Evolutionary conservation across 2,888 invertebrate species (phyloP).

Genomic region (Drosophila fungiperda): DNA sequence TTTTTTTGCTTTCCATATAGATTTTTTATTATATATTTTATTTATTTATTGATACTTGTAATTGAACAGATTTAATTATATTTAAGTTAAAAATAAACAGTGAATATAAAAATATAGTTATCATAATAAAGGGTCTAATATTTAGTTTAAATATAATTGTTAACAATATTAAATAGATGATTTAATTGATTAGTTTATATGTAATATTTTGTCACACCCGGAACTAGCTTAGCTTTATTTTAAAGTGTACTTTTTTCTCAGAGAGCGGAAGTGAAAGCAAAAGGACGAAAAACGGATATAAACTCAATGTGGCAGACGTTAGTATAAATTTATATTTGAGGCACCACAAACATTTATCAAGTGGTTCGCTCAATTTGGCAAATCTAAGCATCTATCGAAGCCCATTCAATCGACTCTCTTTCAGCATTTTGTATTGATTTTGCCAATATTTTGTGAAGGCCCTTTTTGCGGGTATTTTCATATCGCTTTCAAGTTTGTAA

Average conservation of each 20-base stretch:
- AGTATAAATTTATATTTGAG: slow-evolving; percentile 53
- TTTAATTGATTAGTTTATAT: neutral
- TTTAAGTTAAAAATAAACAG: neutral
- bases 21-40: neutral
- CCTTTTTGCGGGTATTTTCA: neutral
- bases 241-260: neutral
- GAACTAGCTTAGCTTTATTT: neutral
- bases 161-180: neutral
- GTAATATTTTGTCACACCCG: too few relatives aligned
- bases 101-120: neutral
- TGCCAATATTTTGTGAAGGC: slow-evolving; percentile 8
- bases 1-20: too few relatives aligned
- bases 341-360: slow-evolving; percentile 61
- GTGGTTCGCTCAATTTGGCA: slow-evolving; percentile 62
- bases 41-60: neutral
- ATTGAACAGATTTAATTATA: neutral
- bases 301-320: slow-evolving; percentile 23
- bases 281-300: slow-evolving; percentile 8
- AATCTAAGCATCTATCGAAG: slow-evolving; percentile 45
- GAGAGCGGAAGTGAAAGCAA: neutral
- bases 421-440: slow-evolving; percentile 35
- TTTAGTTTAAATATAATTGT: neutral
- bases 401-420: slow-evolving; percentile 40
- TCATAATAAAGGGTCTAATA: neutral
- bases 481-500: neutral